These are phyloP conservation scores for Rhyacophila brunnea DNA, from an alignment of 1,140 invertebrate species.

Conservation along the genomic window DNA sequence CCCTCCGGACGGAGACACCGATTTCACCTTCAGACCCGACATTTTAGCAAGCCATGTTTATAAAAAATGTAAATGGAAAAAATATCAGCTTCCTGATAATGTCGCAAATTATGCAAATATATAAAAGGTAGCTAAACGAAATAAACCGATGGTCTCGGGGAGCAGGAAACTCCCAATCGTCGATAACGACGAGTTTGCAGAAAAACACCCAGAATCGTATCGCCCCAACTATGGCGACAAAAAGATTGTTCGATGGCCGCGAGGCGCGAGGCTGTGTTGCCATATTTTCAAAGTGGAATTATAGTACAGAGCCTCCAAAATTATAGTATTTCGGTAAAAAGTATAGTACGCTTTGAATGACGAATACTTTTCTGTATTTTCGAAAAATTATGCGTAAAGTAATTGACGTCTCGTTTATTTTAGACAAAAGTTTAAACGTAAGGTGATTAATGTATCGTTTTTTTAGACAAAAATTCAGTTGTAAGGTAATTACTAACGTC, in stretches of 20 bases:
- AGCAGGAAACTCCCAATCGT: constrained; percentile 62
- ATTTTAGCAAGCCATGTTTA: constrained; percentile 84
- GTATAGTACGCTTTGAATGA: too few relatives aligned
- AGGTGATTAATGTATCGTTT: too few relatives aligned
- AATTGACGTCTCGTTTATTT: too few relatives aligned
- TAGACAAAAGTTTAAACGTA: too few relatives aligned
- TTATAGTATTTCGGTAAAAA: too few relatives aligned
- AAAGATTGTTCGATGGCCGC: constrained; percentile 30
- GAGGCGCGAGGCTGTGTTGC: not conserved
- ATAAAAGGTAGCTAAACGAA: constrained; percentile 5
- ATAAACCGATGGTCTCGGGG: constrained; percentile 38
- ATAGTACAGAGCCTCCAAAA: too few relatives aligned
- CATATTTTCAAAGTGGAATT: too few relatives aligned
- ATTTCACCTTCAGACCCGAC: constrained; percentile 59
- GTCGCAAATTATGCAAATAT: constrained; percentile 19
- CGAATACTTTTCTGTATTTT: too few relatives aligned
- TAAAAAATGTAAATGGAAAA: constrained; percentile 55
- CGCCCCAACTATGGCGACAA: constrained; percentile 70
- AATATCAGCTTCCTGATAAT: constrained; percentile 40
- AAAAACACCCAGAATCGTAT: constrained; percentile 49
- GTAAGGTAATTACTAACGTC: too few relatives aligned
- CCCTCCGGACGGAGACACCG: constrained; percentile 63
- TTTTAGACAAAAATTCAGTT: too few relatives aligned
- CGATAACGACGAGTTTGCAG: constrained; percentile 61
- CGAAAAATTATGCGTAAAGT: too few relatives aligned